Conservation (phyloP, 2,113 vertebrate genomes). For the Oryzias curvinotus region DNA sequence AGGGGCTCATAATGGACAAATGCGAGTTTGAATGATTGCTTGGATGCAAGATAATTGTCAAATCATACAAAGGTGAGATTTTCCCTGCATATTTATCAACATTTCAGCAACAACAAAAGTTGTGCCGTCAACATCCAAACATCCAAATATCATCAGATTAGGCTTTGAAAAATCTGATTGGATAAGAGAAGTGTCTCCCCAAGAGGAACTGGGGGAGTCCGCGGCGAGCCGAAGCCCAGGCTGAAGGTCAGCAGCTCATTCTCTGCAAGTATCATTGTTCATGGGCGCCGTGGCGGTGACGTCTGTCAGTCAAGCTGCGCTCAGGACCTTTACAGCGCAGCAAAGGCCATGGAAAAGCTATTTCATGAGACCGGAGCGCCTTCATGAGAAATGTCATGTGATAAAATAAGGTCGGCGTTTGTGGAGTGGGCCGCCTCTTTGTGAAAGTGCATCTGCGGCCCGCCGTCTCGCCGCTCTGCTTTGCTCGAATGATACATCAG, state of each 20-base stretch:
- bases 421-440: neutral
- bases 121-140: neutral
- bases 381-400: slow-evolving; percentile 61
- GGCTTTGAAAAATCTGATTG: slow-evolving; percentile 1
- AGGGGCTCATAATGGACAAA: too few species aligned
- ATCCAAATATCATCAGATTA: slow-evolving; percentile 41
- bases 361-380: slow-evolving; percentile 11
- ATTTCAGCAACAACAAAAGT: too few species aligned
- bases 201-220: slow-evolving; percentile 19
- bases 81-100: too few species aligned
- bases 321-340: slow-evolving; percentile 42
- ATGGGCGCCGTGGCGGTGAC: slow-evolving; percentile 10
- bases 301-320: slow-evolving; percentile 59
- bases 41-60: too few species aligned
- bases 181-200: slow-evolving; percentile 17
- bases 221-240: slow-evolving; percentile 3
- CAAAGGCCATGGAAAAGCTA: slow-evolving; percentile 24
- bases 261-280: slow-evolving; percentile 32
- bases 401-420: slow-evolving; percentile 19
- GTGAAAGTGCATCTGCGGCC: neutral
- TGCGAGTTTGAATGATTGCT: too few species aligned
- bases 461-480: slow-evolving; percentile 1
- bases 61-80: too few species aligned
- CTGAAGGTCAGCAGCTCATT: slow-evolving; percentile 44
- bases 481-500: slow-evolving; percentile 45